Evolutionary conservation across 2,113 vertebrate genomes (phyloP).

Genomic region (Argyrosomus japonicus): DNA sequence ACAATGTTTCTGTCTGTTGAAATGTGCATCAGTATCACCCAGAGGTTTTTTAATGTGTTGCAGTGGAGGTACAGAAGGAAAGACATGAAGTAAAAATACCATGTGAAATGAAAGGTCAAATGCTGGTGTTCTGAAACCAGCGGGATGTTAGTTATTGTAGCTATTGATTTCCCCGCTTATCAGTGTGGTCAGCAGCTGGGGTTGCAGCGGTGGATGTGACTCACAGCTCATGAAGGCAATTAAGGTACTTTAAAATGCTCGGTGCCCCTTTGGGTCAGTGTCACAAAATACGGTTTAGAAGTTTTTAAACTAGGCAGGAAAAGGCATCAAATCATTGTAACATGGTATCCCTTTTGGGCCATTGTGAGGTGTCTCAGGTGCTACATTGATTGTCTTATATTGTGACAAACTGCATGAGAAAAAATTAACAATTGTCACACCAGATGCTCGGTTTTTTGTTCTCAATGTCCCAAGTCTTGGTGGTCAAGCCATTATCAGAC

Average conservation of each 20-base stretch:
- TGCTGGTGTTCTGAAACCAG: neutral
- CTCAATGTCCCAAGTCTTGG: too few species aligned
- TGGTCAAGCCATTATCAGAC: neutral
- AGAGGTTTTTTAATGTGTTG: neutral
- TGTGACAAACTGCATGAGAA: neutral
- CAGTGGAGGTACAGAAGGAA: neutral
- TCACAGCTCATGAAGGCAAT: neutral
- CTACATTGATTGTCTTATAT: neutral
- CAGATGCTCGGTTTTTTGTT: too few species aligned
- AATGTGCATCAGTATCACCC: neutral
- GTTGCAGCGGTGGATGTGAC: neutral
- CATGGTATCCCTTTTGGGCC: neutral
- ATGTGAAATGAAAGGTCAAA: neutral
- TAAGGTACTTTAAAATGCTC: neutral
- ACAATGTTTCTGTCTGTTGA: neutral
- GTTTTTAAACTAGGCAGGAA: neutral
- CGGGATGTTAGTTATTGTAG: neutral
- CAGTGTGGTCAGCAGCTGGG: neutral
- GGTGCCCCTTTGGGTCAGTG: neutral
- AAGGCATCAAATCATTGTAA: neutral
- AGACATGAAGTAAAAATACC: neutral
- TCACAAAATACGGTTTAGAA: neutral
- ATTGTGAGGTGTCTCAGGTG: neutral
- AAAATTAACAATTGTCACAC: neutral
- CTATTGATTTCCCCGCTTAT: neutral